Base-by-base conservation (phyloP, 2,888 invertebrate species). In the Ophion costatus region DNA sequence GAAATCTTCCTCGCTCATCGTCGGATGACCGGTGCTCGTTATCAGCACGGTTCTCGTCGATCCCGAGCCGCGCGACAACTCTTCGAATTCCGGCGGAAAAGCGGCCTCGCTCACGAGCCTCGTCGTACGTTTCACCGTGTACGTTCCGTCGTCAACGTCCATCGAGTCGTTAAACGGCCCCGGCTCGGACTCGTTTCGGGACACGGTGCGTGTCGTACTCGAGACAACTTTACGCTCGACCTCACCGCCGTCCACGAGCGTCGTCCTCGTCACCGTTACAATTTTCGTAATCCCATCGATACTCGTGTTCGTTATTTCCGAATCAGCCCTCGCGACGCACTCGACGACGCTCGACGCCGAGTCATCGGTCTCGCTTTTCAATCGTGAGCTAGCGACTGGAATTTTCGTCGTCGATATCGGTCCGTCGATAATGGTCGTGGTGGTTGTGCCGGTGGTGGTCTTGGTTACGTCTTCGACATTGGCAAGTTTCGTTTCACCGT, bases 181-280 rank as follows among this genome's bases (percentile, higher is more conserved):
- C 7, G 87, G 80, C 73, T 87, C 89, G 70, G 87, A 83, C 82
- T 87, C 63, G 29, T 66, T 61, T 38, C 81, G 71, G 38, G 86
- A 81, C 9, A 75, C 63, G 2, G 63, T 80, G 4, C 70, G 76
- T 7, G 85, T 64, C n/a, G 70, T 76, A 64, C 24, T 64, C 29
- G 80, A 82, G 24, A 85, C 78, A 17, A 75, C 83, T 10, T 45
- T 83, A 17, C 82, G 87, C 11, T 89, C 86, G 20, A 87, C 76
- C 11, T 86, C 85, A 10, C 85, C 82, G 0, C 80, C 76, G 22
- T 81, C 88, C 45, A 10, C 1, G 20, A 80, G 51, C 0, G 76
- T 81, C 59, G 86, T 59, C 5, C 87, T 88, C 45, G 86, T 89
- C 7, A 90, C 87, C 17, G 89, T 88, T 56, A 88, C 89, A 38